Conservation (phyloP, 2,113 vertebrate genomes). For the Suricata suricatta region DNA sequence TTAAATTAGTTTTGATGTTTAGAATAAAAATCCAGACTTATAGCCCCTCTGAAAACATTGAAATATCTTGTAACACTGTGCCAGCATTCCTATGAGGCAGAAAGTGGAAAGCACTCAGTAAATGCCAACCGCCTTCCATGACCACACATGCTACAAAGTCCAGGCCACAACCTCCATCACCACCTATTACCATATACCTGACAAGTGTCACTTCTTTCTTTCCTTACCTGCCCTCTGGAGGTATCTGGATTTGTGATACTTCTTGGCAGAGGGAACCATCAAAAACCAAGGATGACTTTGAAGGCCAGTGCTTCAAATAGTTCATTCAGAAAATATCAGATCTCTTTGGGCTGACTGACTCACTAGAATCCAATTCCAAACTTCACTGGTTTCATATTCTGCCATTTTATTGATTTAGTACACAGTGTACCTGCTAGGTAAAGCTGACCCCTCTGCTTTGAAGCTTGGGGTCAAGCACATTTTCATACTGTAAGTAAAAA, state of each 20-base stretch:
- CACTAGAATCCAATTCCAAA: neutral
- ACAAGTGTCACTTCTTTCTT: neutral
- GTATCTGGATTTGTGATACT: neutral
- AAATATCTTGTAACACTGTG: neutral
- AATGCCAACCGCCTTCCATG: fast-evolving
- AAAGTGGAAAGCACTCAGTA: neutral
- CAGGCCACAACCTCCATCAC: neutral
- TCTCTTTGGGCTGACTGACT: neutral
- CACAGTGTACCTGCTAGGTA: neutral
- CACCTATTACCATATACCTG: neutral
- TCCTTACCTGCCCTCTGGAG: neutral
- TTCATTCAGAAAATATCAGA: neutral
- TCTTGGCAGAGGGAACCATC: neutral
- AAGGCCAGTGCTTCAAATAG: neutral
- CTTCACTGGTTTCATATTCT: neutral
- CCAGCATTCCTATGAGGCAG: neutral
- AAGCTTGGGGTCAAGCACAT: neutral
- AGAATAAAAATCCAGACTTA: neutral
- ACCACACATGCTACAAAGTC: too few relatives aligned
- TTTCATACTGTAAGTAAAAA: neutral
- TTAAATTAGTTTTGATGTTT: neutral
- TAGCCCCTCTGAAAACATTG: neutral
- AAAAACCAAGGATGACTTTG: neutral
- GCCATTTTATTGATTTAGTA: neutral
- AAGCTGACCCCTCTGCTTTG: neutral